Percentiles rank a stretch among this genome's conserved stretches.
Conservation (phyloP, 64 coral and sea anemone genomes). For the Stylophora pistillata region DNA sequence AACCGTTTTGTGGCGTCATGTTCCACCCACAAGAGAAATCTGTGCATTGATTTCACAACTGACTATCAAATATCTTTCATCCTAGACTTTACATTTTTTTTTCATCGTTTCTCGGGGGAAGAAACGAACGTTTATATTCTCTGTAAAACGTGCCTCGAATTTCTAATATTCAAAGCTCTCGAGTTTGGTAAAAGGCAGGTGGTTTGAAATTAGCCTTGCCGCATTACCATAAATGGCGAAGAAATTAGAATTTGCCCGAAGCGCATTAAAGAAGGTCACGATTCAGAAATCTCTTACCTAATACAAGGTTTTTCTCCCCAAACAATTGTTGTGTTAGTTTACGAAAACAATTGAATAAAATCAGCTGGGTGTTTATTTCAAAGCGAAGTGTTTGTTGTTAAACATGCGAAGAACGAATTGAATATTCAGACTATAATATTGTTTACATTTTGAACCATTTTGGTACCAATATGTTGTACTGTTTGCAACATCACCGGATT, state of each 20-base stretch:
- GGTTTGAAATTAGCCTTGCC: neutral
- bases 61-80: neutral
- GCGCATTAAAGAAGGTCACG: neutral
- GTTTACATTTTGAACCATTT: neutral
- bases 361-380: neutral
- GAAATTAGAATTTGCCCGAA: neutral
- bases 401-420: neutral
- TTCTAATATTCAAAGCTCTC: neutral
- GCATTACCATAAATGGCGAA: conserved; percentile 30
- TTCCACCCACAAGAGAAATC: neutral
- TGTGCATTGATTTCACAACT: no score
- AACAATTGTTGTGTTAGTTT: neutral
- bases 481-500: neutral
- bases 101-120: neutral
- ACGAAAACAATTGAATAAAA: neutral
- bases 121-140: neutral
- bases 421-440: neutral
- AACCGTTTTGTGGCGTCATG: neutral
- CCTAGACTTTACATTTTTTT: no score
- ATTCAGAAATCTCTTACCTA: neutral
- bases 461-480: neutral
- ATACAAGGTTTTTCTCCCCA: neutral
- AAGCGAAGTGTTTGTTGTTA: neutral
- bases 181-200: neutral
- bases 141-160: conserved; percentile 33